Conservation (phyloP, 1,140 invertebrate genomes). For the Drosophila athabasca region DNA sequence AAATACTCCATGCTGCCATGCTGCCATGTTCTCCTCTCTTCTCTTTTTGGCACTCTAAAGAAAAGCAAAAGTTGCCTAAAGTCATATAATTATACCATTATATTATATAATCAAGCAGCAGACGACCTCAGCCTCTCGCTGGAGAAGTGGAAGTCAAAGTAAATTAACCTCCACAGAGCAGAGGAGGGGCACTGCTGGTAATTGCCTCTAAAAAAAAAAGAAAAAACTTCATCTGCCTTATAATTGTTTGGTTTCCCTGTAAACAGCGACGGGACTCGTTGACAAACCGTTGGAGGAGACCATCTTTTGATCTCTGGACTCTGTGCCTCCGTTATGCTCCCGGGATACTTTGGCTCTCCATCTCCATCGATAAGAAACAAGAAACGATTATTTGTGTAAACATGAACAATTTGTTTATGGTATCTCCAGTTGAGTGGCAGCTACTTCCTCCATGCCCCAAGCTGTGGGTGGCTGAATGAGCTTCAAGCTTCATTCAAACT, state of each 20-base stretch:
- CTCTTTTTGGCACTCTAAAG: constrained; percentile 18
- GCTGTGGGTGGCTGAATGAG: constrained; percentile 24
- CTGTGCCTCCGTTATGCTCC: constrained; percentile 9
- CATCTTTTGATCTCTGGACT: constrained; percentile 64
- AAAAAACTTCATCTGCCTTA: neutral
- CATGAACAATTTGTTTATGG: constrained; percentile 60
- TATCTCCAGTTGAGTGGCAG: constrained; percentile 46
- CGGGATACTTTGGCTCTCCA: constrained; percentile 19
- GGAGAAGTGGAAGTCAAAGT: constrained; percentile 39
- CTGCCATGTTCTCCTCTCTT: constrained; percentile 2
- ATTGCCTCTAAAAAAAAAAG: constrained; percentile 53
- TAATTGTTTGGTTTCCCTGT: constrained; percentile 70
- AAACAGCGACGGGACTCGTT: constrained; percentile 58
- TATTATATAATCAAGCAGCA: constrained; percentile 24
- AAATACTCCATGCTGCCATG: no score
- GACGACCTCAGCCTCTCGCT: constrained; percentile 1
- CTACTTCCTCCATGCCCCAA: constrained; percentile 30
- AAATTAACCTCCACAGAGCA: constrained; percentile 46
- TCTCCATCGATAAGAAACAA: constrained; percentile 10
- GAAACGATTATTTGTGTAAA: constrained; percentile 50
- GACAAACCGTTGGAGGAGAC: constrained; percentile 58
- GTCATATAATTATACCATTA: no score
- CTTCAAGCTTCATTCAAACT: constrained; percentile 9
- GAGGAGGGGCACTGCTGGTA: constrained; percentile 12
- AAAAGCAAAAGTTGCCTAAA: constrained; percentile 42